Conservation (phyloP, 2,888 invertebrate genomes). For the Drosophila putrida region DNA sequence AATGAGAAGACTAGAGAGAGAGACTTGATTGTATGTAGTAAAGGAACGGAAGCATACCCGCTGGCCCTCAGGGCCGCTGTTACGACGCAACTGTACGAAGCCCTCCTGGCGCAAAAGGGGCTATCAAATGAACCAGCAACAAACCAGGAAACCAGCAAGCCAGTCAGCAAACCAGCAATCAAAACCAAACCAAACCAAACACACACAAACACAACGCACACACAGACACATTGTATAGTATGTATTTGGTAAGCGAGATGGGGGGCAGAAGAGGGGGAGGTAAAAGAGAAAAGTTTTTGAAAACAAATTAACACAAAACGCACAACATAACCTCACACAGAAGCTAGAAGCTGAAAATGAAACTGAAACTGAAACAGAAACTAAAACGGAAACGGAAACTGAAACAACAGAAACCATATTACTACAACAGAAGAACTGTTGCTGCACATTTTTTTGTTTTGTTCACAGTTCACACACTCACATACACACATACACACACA, state of each 20-base stretch:
- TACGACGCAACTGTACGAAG: conserved; percentile 83
- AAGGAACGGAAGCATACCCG: conserved; percentile 80
- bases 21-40: conserved; percentile 62
- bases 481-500: conserved; percentile 2
- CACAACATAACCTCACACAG: conserved; percentile 51
- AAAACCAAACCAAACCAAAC: conserved; percentile 71
- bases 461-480: conserved; percentile 6
- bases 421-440: conserved; percentile 15
- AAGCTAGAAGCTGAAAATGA: no score
- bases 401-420: conserved; percentile 17
- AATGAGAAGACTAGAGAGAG: conserved; percentile 51
- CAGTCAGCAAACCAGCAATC: conserved; percentile 53
- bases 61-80: conserved; percentile 84
- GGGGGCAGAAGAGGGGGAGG: conserved; percentile 33
- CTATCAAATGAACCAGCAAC: conserved; percentile 61
- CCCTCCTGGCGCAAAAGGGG: conserved; percentile 84
- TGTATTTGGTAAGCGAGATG: conserved; percentile 44
- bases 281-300: conserved; percentile 66
- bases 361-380: conserved; percentile 4
- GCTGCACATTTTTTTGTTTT: background rate
- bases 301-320: conserved; percentile 72
- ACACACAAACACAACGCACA: conserved; percentile 75
- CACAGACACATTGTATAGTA: conserved; percentile 61
- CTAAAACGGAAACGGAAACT: conserved; percentile 12
- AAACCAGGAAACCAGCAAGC: conserved; percentile 46